Evolutionary conservation across 2,888 invertebrate species (phyloP), one percentile per base, ranked within the genome.

Genomic region (Dichetophora obliterata): DNA sequence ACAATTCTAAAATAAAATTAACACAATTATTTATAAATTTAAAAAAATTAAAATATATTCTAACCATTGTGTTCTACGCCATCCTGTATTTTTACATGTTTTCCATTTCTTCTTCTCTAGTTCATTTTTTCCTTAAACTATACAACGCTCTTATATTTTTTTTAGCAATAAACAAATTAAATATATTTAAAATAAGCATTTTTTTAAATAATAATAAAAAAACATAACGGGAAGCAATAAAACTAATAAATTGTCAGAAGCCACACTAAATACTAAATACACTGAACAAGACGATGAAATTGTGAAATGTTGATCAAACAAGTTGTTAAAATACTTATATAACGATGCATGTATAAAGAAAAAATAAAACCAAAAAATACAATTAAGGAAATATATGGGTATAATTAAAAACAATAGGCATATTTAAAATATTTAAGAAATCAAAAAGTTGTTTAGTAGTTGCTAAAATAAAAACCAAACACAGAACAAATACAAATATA

Each of bases 21-120:
- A 34, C 9, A 80, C 78, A 76, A 78, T 72, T 78, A 73, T 65
- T 72, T 78, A 69, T 63, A 78, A 77, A 72, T 63, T 43, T 19
- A 43, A 71, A 71, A 70, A 43, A 75, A 27, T 14, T 4, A 27
- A 27, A 31, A 31, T 31, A 34, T 34, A 34, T 22, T 31, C 31
- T 2, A 54, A n/a, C 31, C 27, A 9, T n/a, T 11, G 22, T 48
- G 5, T 65, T 34, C 16, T 34, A 16, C 37, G 37, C 6, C 37
- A 37, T 37, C 6, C 37, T 8, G 37, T 37, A 6, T 37, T 37
- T 31, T 4, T 4, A 31, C 31, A 31, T 31, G 31, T 31, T 4
- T 31, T 31, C 3, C 31, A 5, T 31, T 31, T 5, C 31, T 31
- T 31, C 31, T 31, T 3, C 5, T 31, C 31, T 31, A 31, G 3